These are phyloP conservation scores for Cassiopea andromeda DNA, from an alignment of 30 jellyfish, hydroid and myxozoan species.

Conservation along the genomic window DNA sequence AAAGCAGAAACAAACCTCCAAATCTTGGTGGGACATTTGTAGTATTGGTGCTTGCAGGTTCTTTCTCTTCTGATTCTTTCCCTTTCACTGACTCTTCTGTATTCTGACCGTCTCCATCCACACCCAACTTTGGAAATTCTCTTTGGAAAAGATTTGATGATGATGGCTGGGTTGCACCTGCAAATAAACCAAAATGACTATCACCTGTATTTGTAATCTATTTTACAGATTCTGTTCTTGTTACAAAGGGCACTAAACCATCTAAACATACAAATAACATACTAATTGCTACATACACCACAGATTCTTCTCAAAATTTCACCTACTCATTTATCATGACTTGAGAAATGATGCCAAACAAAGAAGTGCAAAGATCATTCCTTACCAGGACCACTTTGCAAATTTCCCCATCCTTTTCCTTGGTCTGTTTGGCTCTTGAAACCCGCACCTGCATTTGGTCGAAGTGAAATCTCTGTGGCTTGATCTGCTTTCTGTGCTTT, in stretches of 20 bases:
- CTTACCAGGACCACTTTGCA: slow-evolving; percentile 66
- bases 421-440: slow-evolving; percentile 74
- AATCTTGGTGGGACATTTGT: slow-evolving; percentile 82
- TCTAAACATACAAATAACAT: not conserved
- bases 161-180: slow-evolving; percentile 70
- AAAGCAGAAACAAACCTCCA: slow-evolving; percentile 18
- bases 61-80: slow-evolving; percentile 76
- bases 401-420: slow-evolving; percentile 78
- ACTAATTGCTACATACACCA: too few relatives aligned
- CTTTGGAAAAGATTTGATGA: slow-evolving; percentile 86
- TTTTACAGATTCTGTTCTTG: not conserved
- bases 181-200: not conserved
- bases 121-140: slow-evolving; percentile 98
- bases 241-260: not conserved
- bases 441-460: slow-evolving; percentile 99
- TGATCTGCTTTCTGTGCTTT: slow-evolving; percentile 66
- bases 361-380: too few relatives aligned
- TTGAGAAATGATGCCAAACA: not conserved
- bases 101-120: slow-evolving; percentile 89
- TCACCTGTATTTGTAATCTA: not conserved
- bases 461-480: slow-evolving; percentile 82
- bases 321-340: not conserved
- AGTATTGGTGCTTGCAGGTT: slow-evolving; percentile 76
- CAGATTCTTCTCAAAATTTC: too few relatives aligned
- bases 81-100: slow-evolving; percentile 72